phyloP scores from a whole-genome alignment of 2,113 vertebrate species.

The Gambusia holbrooki region DNA sequence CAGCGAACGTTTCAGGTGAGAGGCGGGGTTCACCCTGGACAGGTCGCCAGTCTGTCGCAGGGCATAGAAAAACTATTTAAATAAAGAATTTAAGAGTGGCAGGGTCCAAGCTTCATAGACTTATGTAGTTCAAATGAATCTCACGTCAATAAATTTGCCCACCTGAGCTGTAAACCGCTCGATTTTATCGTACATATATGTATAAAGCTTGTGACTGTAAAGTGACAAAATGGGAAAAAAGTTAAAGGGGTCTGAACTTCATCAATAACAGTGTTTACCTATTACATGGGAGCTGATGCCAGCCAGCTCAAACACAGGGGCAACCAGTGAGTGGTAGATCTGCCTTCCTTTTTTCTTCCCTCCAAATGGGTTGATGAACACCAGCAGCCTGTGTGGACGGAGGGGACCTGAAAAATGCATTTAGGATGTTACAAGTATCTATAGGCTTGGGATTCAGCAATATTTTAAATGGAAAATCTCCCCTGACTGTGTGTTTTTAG shows the following conservation, averaged over 20 bases:
- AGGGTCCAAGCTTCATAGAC: too few relatives aligned
- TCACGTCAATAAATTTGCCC: too few relatives aligned
- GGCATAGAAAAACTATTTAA: too few relatives aligned
- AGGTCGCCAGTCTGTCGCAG: too few relatives aligned
- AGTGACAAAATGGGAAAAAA: neutral
- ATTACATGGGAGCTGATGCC: slow-evolving; percentile 84
- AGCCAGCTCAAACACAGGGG: slow-evolving; percentile 84
- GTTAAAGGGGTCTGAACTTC: neutral
- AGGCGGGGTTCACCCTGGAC: too few relatives aligned
- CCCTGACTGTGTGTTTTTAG: slow-evolving; percentile 78
- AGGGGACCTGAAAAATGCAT: slow-evolving; percentile 54
- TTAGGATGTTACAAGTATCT: slow-evolving; percentile 9
- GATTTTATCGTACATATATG: too few relatives aligned
- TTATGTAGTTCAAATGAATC: too few relatives aligned
- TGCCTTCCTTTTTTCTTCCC: slow-evolving; percentile 79
- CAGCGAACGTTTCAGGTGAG: too few relatives aligned
- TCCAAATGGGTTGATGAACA: slow-evolving; percentile 86
- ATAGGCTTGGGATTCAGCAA: neutral
- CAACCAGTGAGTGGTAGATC: slow-evolving; percentile 80
- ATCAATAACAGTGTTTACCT: slow-evolving; percentile 47
- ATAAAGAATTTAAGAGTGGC: too few relatives aligned
- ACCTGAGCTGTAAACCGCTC: too few relatives aligned
- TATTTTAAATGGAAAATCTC: neutral
- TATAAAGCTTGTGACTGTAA: neutral
- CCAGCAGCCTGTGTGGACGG: slow-evolving; percentile 80